Evolutionary conservation across 2,797 vertebrate genomes (phyloP), one percentile per base, ranked within the genome.

Genomic region (Parauchenoglanis punctatus): DNA sequence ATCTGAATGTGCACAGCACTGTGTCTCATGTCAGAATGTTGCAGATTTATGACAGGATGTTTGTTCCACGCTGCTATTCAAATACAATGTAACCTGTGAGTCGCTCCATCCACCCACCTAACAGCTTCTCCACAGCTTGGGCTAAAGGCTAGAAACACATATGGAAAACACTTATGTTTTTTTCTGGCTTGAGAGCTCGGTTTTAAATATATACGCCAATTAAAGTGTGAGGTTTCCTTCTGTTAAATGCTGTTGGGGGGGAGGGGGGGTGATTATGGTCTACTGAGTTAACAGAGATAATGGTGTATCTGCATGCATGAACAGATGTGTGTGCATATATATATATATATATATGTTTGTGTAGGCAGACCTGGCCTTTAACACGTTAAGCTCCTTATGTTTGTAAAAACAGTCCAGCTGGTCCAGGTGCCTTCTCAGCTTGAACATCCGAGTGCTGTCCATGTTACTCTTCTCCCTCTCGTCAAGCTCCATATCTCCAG

Each of bases 291-390:
- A 25, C 40, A 17, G 49, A 80, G 44, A 61, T 65, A 56, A 68
- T 17, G 35, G 52, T 88, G 31, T 61, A 28, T 77, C 23, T 77
- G 31, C 1, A 7, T 77, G 61, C n/a, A 52, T 67, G 81, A 67
- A 20, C 61, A 67, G 61, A 67, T 52, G 61, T 82, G 80, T 65
- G 40, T 0, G 1, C 18, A 40, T n/a, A 61, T 8, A 81, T 25
- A 40, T 31, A n/a, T 63, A n/a, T 17, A 1, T 63, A 61, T 91
- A 89, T 59, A 44, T 75, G 44, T 13, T 63, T 83, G 68, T 81
- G 86, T 88, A 84, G 89, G 91, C 95, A 90, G 89, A 99, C 98
- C 97, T 96, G 87, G 92, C 91, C 89, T 94, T 95, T 89, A 94
- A 93, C 78, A 96, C 89, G 11, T 89, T 91, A 12, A 93, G 87